Conservation (phyloP, 2,797 vertebrate species). For the Hippoglossus hippoglossus region DNA sequence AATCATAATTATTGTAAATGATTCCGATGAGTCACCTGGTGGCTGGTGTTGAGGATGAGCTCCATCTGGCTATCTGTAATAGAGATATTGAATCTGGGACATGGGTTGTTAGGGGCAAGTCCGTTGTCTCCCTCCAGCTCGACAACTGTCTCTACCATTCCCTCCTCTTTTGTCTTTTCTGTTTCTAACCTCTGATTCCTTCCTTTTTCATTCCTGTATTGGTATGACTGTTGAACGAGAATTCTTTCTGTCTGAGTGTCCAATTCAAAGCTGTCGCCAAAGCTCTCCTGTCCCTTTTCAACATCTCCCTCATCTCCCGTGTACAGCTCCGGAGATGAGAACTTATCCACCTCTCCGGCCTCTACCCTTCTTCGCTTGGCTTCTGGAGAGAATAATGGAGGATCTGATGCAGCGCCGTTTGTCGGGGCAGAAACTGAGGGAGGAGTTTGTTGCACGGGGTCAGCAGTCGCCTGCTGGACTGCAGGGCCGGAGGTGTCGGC, state of each 20-base stretch:
- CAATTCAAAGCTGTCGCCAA: constrained; percentile 93
- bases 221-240: constrained; percentile 81
- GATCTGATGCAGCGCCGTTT: constrained; percentile 14
- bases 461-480: neutral
- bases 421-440: constrained; percentile 5
- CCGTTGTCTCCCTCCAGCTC: constrained; percentile 19
- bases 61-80: constrained; percentile 93
- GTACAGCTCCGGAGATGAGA: constrained; percentile 80
- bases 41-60: constrained; percentile 89
- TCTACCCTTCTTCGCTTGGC: constrained; percentile 76
- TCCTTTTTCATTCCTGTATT: neutral
- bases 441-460: neutral
- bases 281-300: constrained; percentile 77
- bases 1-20: no score
- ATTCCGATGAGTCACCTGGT: constrained; percentile 77
- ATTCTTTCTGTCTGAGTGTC: constrained; percentile 94
- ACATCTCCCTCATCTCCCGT: constrained; percentile 21
- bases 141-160: constrained; percentile 1
- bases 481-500: constrained; percentile 2
- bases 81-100: constrained; percentile 83
- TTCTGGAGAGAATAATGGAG: constrained; percentile 54
- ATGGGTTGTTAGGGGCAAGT: constrained; percentile 8
- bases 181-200: neutral
- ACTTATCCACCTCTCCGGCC: constrained; percentile 33
- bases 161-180: constrained; percentile 14